Percentiles rank a stretch among this genome's conserved stretches.
phyloP scores from a whole-genome alignment of 2,888 invertebrate genomes.

The Cantharis flavilabris region DNA sequence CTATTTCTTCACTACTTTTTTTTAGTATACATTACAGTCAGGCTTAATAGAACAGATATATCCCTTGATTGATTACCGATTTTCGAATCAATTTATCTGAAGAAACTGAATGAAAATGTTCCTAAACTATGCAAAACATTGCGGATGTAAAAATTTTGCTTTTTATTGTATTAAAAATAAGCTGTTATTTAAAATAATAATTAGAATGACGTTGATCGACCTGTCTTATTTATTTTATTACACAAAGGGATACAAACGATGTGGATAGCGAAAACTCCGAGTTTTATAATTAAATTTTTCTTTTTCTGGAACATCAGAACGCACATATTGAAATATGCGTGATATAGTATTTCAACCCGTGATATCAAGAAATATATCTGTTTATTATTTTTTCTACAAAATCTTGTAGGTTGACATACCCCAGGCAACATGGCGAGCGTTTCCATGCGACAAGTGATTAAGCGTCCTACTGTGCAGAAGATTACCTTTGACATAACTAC shows the following conservation, averaged over 20 bases:
- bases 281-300: background rate
- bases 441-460: slow-evolving; percentile 37
- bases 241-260: background rate
- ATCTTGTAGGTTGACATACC: slow-evolving; percentile 17
- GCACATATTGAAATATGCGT: background rate
- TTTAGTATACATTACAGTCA: too few relatives aligned
- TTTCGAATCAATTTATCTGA: too few relatives aligned
- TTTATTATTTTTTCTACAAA: slow-evolving; percentile 17
- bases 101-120: too few relatives aligned
- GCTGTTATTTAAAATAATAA: too few relatives aligned
- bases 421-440: slow-evolving; percentile 20
- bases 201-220: too few relatives aligned
- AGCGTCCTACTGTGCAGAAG: slow-evolving; percentile 35
- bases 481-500: slow-evolving; percentile 33
- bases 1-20: too few relatives aligned
- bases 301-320: background rate
- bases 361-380: background rate
- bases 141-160: too few relatives aligned
- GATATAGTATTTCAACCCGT: background rate
- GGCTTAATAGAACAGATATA: too few relatives aligned
- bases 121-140: too few relatives aligned
- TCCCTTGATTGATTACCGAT: too few relatives aligned
- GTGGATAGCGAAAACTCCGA: background rate
- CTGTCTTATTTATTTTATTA: background rate
- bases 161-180: too few relatives aligned